Base-by-base conservation (phyloP, 2,797 vertebrate species). In the Sparus aurata region DNA sequence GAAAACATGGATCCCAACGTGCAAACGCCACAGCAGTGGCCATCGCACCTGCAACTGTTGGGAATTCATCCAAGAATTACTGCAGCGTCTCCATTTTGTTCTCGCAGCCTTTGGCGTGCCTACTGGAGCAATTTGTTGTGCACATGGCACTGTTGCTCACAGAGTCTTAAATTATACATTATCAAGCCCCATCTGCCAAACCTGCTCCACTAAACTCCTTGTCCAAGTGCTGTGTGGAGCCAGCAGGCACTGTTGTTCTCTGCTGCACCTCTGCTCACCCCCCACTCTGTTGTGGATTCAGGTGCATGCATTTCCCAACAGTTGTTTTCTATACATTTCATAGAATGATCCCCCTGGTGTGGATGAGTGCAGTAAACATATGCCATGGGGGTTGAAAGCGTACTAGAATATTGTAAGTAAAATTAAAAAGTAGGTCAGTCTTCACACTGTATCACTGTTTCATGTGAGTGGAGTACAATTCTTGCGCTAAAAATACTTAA, bases 121-220 rank as follows among this genome's bases (percentile, higher is more conserved):
- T 45, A 11, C 45, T 73, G 38, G 18, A 82, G 41, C 30, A 41
- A 62, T 62, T 63, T 66, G 69, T 57, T 71, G 17, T 66, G 46
- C 80, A 52, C 62, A 38, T 78, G 52, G 30, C 18, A 15, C 45
- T 1, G 2, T 46, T 74, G 30, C 10, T 62, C 50, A 22, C 18
- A 53, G 12, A 43, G 38, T 60, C 34, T 47, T 62, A 50, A 63
- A 68, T 46, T 13, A 69, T 54, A 71, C 59, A 67, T 75, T 43
- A 57, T 79, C 7, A 22, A 50, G 52, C 27, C 46, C 45, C 53
- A 41, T 75, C 69, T 87, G 52, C 65, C 25, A 60, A 49, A 69
- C 30, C n/a, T 71, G 74, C 72, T 23, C 34, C 25, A 53, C 61
- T 66, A 54, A 78, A 68, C 54, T 58, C 25, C 47, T 69, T 38